A percentile compares a stretch with the other conserved stretches of the same genome.
These are phyloP conservation scores for Meandrusa payeni DNA, from an alignment of 2,888 invertebrate species.

Conservation along the genomic window DNA sequence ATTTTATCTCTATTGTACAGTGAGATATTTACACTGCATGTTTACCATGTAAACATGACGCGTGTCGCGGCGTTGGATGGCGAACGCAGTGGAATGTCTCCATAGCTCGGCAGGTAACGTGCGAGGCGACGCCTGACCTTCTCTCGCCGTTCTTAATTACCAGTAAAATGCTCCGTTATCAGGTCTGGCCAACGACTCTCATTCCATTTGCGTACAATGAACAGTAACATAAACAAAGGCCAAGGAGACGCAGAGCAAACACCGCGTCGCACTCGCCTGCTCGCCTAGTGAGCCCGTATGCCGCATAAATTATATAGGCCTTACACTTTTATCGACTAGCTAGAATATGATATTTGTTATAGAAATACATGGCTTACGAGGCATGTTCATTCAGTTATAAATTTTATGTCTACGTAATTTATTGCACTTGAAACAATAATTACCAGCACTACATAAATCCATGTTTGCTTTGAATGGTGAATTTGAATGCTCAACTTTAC, in stretches of 20 bases:
- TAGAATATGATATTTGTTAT: slow-evolving; percentile 3
- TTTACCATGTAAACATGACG: slow-evolving; percentile 52
- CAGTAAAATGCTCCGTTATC: slow-evolving; percentile 74
- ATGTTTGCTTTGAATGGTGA: too few relatives aligned
- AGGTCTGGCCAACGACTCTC: slow-evolving; percentile 54
- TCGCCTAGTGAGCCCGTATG: slow-evolving; percentile 40
- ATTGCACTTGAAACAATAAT: too few relatives aligned
- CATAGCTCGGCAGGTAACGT: slow-evolving; percentile 62
- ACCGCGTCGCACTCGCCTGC: slow-evolving; percentile 50
- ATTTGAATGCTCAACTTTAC: too few relatives aligned
- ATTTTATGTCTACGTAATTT: background rate
- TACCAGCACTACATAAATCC: too few relatives aligned
- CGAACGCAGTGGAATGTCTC: slow-evolving; percentile 59
- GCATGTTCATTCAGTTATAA: slow-evolving; percentile 1
- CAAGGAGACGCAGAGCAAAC: slow-evolving; percentile 44
- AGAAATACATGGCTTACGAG: slow-evolving; percentile 31
- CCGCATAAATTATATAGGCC: slow-evolving; percentile 41
- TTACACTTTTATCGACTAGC: slow-evolving; percentile 22
- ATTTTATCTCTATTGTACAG: slow-evolving; percentile 24
- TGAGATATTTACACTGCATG: slow-evolving; percentile 32
- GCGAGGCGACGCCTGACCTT: slow-evolving; percentile 50
- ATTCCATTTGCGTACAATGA: slow-evolving; percentile 63
- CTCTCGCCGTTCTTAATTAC: slow-evolving; percentile 71
- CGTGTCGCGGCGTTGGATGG: slow-evolving; percentile 54
- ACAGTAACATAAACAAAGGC: slow-evolving; percentile 65